Evolutionary conservation across 2,888 invertebrate species (phyloP), one percentile per base, ranked within the genome.

Genomic region (Lamellibrachia satsuma): DNA sequence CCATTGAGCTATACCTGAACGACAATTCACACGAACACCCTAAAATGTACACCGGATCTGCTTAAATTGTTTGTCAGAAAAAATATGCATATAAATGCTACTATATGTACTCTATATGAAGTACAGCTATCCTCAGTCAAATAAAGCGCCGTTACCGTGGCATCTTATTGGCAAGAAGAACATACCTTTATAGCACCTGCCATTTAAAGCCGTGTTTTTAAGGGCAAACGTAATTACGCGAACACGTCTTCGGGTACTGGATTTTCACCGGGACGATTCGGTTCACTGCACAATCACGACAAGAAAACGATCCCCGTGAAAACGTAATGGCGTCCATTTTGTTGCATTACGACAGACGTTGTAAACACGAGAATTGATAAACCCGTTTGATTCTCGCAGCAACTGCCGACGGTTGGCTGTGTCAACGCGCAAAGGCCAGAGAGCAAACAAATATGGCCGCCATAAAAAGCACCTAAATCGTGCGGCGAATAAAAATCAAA

Each of bases 401-500:
- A 75, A 75, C 75, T 22, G n/a, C 75, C 75, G 75, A 75, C 75
- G n/a, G 75, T 75, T 22, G 75, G 75, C 75, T 22, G 22, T 75
- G 75, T 15, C 15, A 22, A 75, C 75, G 75, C 75, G 22, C 22
- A 22, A 75, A 75, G 75, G 75, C 75, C 75, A 22, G 75, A 75
- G 75, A 22, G 75, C 75, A 75, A 75, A 75, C 75, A 75, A 75
- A 75, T 75, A 75, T 75, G 75, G 75, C 75, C 75, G 75, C 75
- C 75, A 75, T 75, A 75, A 75, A 75, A 75, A 75, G 75, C 75
- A 22, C 3, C 75, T 75, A 75, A 75, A 75, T 75, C 75, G 75
- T 75, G 75, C 75, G 75, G 75, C 75, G 75, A 75, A 75, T 75
- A 75, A 75, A 75, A 75, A 75, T 75, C 75, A 75, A 75, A 75